phyloP scores from a whole-genome alignment of 2,888 invertebrate genomes.

The Plebejus melissa region DNA sequence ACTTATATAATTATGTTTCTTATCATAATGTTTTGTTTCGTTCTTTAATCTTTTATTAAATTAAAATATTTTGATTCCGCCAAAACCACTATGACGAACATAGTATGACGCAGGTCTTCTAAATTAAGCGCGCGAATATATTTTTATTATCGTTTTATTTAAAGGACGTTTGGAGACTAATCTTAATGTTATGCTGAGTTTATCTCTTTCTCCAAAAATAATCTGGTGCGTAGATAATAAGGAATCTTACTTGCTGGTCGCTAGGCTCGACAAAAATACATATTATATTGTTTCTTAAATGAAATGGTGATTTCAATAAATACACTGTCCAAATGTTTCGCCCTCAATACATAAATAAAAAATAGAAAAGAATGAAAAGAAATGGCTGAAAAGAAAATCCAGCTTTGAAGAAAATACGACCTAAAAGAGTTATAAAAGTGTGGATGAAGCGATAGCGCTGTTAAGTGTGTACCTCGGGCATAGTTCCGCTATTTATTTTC shows the following conservation, averaged over 20 bases:
- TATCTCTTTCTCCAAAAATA: not conserved
- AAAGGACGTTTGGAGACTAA: conserved; percentile 28
- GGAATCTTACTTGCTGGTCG: not conserved
- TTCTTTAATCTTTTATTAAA: conserved; percentile 7
- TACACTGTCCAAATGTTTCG: not conserved
- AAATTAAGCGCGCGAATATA: conserved; percentile 34
- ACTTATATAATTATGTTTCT: not conserved
- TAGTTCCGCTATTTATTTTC: conserved; percentile 20
- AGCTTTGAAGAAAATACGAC: conserved; percentile 3
- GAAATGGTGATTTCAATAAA: not conserved
- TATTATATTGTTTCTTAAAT: not conserved
- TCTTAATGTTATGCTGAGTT: not conserved
- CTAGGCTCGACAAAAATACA: not conserved
- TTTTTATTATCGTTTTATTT: conserved; percentile 36
- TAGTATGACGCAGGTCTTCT: conserved; percentile 37
- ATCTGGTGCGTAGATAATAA: conserved; percentile 1
- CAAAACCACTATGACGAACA: conserved; percentile 33
- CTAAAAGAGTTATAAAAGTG: conserved; percentile 18
- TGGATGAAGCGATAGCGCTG: conserved; percentile 15
- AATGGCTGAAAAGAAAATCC: not conserved
- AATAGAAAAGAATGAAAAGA: not conserved
- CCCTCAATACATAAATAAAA: not conserved
- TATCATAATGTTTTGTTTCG: conserved; percentile 12
- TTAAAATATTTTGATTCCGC: conserved; percentile 19
- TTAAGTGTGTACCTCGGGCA: conserved; percentile 8